These are phyloP conservation scores for Fulica atra DNA, from an alignment of 2,113 vertebrate species.

Conservation along the genomic window DNA sequence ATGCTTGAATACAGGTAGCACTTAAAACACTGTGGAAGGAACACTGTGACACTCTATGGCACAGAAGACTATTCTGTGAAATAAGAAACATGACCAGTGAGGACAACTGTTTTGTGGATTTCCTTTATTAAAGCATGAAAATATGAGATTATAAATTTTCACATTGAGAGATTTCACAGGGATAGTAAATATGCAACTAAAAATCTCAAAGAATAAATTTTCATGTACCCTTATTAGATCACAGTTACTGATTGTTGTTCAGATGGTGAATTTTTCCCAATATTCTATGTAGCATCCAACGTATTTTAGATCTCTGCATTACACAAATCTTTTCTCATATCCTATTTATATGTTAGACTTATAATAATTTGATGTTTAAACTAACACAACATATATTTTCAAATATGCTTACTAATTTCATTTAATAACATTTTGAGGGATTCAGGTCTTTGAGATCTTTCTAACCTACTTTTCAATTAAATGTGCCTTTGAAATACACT, in stretches of 20 bases:
- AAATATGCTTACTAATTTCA: not conserved
- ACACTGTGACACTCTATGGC: not conserved
- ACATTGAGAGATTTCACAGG: not conserved
- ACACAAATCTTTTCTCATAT: not conserved
- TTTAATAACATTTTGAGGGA: not conserved
- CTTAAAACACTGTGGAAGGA: not conserved
- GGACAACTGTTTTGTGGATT: not conserved
- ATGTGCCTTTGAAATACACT: not conserved
- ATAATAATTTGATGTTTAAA: not conserved
- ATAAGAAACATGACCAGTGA: not conserved
- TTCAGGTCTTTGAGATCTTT: not conserved
- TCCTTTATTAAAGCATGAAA: not conserved
- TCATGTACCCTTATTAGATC: not conserved
- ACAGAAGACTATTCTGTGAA: not conserved
- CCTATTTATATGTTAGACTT: not conserved
- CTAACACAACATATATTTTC: not conserved
- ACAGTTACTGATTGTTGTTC: not conserved
- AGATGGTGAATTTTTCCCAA: fast-evolving
- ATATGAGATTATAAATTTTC: not conserved
- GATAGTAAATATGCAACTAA: not conserved
- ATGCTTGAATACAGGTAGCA: not conserved
- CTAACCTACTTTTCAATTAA: not conserved
- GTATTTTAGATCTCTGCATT: not conserved
- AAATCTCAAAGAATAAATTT: not conserved
- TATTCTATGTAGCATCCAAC: not conserved